Conservation (phyloP, 37 sponge, comb jelly and placozoan genomes). For the Chondrosia reniformis region DNA sequence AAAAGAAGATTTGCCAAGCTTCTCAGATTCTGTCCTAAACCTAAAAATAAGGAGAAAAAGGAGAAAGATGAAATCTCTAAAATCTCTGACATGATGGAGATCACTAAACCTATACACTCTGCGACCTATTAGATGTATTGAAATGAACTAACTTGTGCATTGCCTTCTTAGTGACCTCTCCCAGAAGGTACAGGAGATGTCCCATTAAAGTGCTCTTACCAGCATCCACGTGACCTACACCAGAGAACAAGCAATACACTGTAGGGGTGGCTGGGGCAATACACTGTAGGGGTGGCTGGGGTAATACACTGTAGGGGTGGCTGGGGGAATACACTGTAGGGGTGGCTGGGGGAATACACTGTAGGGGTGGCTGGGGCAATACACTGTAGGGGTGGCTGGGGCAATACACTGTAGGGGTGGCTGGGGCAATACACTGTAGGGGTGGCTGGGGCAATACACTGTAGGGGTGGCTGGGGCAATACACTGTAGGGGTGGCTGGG, state of each 20-base stretch:
- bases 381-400: too few relatives aligned
- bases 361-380: too few relatives aligned
- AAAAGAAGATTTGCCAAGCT: conserved; percentile 93
- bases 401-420: too few relatives aligned
- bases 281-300: too few relatives aligned
- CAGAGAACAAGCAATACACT: background rate
- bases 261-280: background rate
- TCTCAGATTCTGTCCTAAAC: conserved; percentile 77
- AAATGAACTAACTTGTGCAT: conserved; percentile 85
- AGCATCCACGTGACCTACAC: conserved; percentile 96
- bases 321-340: too few relatives aligned
- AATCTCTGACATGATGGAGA: background rate
- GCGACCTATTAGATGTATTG: too few relatives aligned
- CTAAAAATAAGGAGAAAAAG: conserved; percentile 3
- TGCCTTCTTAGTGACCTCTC: conserved; percentile 78
- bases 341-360: too few relatives aligned
- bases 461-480: too few relatives aligned
- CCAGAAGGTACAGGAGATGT: conserved; percentile 85
- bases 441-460: too few relatives aligned
- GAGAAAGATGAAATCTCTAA: background rate
- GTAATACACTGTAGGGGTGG: too few relatives aligned
- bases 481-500: too few relatives aligned
- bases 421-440: too few relatives aligned
- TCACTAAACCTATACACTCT: background rate
- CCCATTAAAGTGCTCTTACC: conserved; percentile 99